These are phyloP conservation scores for Probaryconus sp. DNA, from an alignment of 1,140 invertebrate genomes.

Conservation along the genomic window DNA sequence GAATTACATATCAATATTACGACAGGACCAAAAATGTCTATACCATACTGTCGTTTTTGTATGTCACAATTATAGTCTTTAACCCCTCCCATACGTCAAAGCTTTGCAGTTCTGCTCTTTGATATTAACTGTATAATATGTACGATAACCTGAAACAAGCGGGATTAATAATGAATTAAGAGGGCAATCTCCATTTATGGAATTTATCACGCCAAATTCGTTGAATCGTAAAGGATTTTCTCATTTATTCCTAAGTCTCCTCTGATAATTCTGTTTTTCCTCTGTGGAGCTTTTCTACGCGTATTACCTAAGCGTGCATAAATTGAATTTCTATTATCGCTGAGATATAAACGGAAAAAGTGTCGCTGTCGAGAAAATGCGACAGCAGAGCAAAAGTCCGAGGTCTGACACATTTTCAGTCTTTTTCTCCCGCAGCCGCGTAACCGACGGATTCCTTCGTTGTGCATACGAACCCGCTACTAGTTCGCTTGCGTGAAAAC, in stretches of 20 bases:
- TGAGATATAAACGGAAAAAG: slow-evolving; percentile 3
- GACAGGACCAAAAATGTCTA: slow-evolving; percentile 35
- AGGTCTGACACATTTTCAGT: not conserved
- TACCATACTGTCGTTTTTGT: slow-evolving; percentile 42
- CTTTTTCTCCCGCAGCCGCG: slow-evolving; percentile 8
- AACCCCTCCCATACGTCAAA: slow-evolving; percentile 47
- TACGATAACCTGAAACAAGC: slow-evolving; percentile 46
- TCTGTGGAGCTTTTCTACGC: slow-evolving; percentile 8
- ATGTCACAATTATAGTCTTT: slow-evolving; percentile 41
- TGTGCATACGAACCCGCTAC: slow-evolving; percentile 14
- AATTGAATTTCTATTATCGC: slow-evolving; percentile 35
- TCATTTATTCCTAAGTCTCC: not conserved
- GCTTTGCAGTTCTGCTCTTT: slow-evolving; percentile 41
- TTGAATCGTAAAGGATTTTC: slow-evolving; percentile 30
- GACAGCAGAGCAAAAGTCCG: slow-evolving; percentile 1
- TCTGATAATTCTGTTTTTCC: slow-evolving; percentile 31
- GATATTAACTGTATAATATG: slow-evolving; percentile 52
- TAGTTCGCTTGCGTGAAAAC: slow-evolving; percentile 54
- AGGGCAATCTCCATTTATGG: slow-evolving; percentile 31
- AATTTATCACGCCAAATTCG: slow-evolving; percentile 1
- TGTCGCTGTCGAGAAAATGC: slow-evolving; percentile 3
- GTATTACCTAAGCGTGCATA: slow-evolving; percentile 15
- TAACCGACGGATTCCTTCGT: slow-evolving; percentile 20
- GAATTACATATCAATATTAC: too few species aligned
- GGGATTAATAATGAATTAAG: slow-evolving; percentile 53